phyloP scores from a whole-genome alignment of 2,113 vertebrate genomes.

The Thymallus thymallus region DNA sequence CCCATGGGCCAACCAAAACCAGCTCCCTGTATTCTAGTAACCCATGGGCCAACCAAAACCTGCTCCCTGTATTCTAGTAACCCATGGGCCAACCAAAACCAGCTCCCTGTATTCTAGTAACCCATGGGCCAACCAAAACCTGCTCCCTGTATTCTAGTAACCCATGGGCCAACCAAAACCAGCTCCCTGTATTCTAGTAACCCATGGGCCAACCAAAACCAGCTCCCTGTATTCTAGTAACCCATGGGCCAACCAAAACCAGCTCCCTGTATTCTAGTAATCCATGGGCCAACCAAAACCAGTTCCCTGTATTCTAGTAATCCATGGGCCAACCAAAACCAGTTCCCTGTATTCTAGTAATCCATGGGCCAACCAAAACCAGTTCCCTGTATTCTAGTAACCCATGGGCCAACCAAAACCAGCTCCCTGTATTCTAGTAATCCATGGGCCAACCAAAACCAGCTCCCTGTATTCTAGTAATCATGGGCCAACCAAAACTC shows the following conservation, averaged over 20 bases:
- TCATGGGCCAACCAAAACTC: constrained; percentile 34
- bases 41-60: constrained; percentile 31
- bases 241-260: constrained; percentile 31
- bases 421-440: constrained; percentile 60
- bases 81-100: constrained; percentile 31
- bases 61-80: constrained; percentile 61
- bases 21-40: constrained; percentile 60
- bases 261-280: constrained; percentile 60
- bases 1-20: constrained; percentile 31
- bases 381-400: constrained; percentile 60
- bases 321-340: constrained; percentile 31
- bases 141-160: constrained; percentile 61
- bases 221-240: constrained; percentile 60
- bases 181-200: constrained; percentile 60
- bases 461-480: constrained; percentile 60
- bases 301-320: constrained; percentile 60
- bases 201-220: constrained; percentile 31
- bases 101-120: constrained; percentile 60
- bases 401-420: constrained; percentile 31
- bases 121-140: constrained; percentile 31
- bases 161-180: constrained; percentile 31
- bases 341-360: constrained; percentile 60
- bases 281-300: constrained; percentile 31
- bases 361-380: constrained; percentile 31
- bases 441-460: constrained; percentile 31